Base-by-base conservation (phyloP, 2,113 vertebrate species). In the Trogon surrucura region DNA sequence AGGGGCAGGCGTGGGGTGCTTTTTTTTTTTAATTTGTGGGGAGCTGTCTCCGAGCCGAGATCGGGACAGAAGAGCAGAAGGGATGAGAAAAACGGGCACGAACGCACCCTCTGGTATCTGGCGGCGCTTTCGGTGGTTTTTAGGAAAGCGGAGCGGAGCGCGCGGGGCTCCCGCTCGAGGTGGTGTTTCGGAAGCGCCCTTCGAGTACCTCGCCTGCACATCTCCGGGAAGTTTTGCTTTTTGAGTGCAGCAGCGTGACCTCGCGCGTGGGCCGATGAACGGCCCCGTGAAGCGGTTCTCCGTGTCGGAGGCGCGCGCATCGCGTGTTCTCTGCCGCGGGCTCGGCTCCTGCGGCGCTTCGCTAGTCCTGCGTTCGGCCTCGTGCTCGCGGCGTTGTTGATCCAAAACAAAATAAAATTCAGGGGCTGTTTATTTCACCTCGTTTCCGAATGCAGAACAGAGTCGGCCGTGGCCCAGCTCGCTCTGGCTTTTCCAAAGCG, bases 31-130 rank as follows among this genome's bases (percentile, higher is more conserved):
- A 11, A 14, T 38, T n/a, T n/a, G 73, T 29, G 27, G 65, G 62
- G 47, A 53, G 1, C 13, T 13, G 19, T 17, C 36, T 56, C 2
- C 0, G n/a, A 64, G 75, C n/a, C 47, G 6, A 17, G 23, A 0
- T 10, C 1, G 10, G 41, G 56, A 9, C 9, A 27, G 58, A 18
- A 60, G 47, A 17, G 17, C 11, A 16, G 32, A 60, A 1, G 44
- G 36, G 75, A 16, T 12, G 78, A 9, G 10, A 30, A 34, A 34
- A 53, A 61, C 15, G 32, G 1, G 0, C 32, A 1, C 4, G 73
- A 26, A 34, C 1, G 14, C 6, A 18, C 13, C 36, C 9, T 2
- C 32, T 9, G 4, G 86, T 29, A 18, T 7, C 57, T 5, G 45
- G 23, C 65, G 44, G 65, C 60, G 9, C 36, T 1, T 81, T 29